phyloP scores from a whole-genome alignment of 1,140 invertebrate species.

The Drosophila ficusphila region DNA sequence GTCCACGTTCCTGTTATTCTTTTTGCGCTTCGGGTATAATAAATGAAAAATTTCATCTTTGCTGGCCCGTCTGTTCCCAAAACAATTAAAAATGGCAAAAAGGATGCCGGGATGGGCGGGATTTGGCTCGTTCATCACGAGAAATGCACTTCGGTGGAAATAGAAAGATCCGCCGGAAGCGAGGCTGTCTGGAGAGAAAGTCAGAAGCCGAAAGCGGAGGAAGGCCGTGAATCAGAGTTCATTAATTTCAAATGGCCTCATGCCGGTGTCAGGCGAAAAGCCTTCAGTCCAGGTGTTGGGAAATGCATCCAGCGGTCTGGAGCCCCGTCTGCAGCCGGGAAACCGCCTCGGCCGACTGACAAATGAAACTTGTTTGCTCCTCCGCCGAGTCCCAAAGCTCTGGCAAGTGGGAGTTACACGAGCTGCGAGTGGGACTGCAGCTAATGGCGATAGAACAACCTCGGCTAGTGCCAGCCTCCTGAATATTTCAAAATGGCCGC shows the following conservation, averaged over 20 bases:
- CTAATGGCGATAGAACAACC: slow-evolving; percentile 43
- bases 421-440: slow-evolving; percentile 22
- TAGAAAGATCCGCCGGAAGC: slow-evolving; percentile 32
- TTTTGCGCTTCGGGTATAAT: slow-evolving; percentile 26
- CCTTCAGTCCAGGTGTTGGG: slow-evolving; percentile 42
- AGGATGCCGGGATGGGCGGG: slow-evolving; percentile 4
- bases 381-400: slow-evolving; percentile 34
- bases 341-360: slow-evolving; percentile 43
- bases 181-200: background rate
- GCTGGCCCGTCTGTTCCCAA: slow-evolving; percentile 66
- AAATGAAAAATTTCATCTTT: slow-evolving; percentile 66
- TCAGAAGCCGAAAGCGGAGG: background rate
- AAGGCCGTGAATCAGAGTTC: slow-evolving; percentile 61
- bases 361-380: slow-evolving; percentile 55
- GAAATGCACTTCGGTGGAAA: slow-evolving; percentile 74
- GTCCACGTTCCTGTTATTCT: background rate
- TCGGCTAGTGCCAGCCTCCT: slow-evolving; percentile 19
- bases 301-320: slow-evolving; percentile 32
- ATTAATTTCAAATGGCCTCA: slow-evolving; percentile 72
- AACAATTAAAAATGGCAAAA: slow-evolving; percentile 68
- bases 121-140: slow-evolving; percentile 60
- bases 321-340: slow-evolving; percentile 6
- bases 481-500: slow-evolving; percentile 56
- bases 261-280: slow-evolving; percentile 38
- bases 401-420: slow-evolving; percentile 38